These are phyloP conservation scores for Elegia similella DNA, from an alignment of 2,888 invertebrate species.

Conservation along the genomic window DNA sequence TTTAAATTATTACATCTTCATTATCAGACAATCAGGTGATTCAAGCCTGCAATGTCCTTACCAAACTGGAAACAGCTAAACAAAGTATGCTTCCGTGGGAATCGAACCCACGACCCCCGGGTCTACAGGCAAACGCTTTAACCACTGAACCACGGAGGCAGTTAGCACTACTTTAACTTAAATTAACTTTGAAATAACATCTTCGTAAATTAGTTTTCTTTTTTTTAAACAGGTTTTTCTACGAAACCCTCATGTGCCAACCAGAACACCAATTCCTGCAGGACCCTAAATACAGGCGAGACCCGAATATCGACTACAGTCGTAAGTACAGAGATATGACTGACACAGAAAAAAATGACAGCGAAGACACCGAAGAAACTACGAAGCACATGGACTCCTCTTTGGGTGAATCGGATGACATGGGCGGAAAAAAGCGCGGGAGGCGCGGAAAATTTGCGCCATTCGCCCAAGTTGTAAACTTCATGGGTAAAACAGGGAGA, in stretches of 20 bases:
- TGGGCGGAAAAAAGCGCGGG: conserved; percentile 53
- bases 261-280: conserved; percentile 46
- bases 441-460: conserved; percentile 62
- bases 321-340: conserved; percentile 51
- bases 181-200: no score
- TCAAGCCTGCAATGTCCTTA: no score
- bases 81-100: no score
- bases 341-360: conserved; percentile 60
- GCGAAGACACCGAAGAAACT: conserved; percentile 59
- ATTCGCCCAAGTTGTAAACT: conserved; percentile 67
- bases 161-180: no score
- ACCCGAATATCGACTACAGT: conserved; percentile 45
- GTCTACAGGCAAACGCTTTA: no score
- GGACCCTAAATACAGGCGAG: conserved; percentile 44
- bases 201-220: no score
- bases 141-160: no score
- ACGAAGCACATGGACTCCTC: conserved; percentile 64
- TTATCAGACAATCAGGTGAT: no score
- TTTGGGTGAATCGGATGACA: conserved; percentile 56
- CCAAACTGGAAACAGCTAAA: no score
- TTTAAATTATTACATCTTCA: no score
- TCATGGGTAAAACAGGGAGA: conserved; percentile 64
- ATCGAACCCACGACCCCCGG: no score
- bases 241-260: conserved; percentile 67
- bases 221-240: conserved; percentile 44